These are phyloP conservation scores for Deilephila porcellus DNA, from an alignment of 2,888 invertebrate genomes.

Conservation along the genomic window DNA sequence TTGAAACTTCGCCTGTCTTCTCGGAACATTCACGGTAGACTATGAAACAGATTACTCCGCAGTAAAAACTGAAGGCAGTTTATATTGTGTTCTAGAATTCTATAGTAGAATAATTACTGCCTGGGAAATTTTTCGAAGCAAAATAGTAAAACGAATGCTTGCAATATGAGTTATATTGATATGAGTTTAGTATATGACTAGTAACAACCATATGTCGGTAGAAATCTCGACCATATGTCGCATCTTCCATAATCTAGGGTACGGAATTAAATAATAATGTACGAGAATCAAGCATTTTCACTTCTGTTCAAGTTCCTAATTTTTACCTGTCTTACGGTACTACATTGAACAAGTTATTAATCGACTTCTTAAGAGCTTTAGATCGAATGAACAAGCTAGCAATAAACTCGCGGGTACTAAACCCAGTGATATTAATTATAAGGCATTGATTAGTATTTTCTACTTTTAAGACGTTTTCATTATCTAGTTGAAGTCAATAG, in stretches of 20 bases:
- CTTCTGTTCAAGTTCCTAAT: not conserved
- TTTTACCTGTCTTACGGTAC: not conserved
- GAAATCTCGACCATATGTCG: too few species aligned
- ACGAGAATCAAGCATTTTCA: not conserved
- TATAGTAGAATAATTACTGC: too few species aligned
- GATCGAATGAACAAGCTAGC: not conserved
- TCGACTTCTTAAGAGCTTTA: not conserved
- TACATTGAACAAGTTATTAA: constrained; percentile 4
- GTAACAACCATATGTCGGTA: too few species aligned
- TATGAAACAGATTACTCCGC: too few species aligned
- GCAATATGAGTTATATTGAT: too few species aligned
- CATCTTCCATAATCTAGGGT: too few species aligned
- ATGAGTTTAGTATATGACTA: too few species aligned
- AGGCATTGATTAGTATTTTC: not conserved
- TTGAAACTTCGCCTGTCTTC: not conserved
- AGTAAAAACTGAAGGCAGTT: not conserved
- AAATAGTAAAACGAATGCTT: too few species aligned
- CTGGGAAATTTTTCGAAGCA: too few species aligned
- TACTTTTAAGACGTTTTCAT: not conserved
- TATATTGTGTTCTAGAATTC: too few species aligned
- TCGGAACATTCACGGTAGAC: too few species aligned
- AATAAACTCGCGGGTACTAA: constrained; percentile 12
- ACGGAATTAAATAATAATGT: too few species aligned
- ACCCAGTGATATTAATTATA: not conserved
- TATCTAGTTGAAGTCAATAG: not conserved